Evolutionary conservation across 2,797 vertebrate species (phyloP).

Genomic region (Poeciliopsis infans): DNA sequence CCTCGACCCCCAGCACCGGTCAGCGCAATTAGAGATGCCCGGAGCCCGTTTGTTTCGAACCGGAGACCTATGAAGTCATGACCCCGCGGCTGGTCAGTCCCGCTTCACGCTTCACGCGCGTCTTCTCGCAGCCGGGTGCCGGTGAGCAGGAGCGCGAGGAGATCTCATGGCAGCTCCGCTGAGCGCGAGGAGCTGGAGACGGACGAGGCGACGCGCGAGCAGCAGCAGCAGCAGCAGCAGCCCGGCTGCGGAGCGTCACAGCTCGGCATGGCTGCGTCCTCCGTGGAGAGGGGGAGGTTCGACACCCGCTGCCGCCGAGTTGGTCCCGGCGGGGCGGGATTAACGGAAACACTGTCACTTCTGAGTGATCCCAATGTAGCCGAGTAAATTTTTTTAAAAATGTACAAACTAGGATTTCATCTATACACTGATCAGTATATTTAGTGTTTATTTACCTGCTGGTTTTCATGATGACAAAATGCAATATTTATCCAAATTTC

Average conservation of each 20-base stretch:
- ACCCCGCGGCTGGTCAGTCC: constrained; percentile 30
- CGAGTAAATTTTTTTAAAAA: neutral
- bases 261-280: constrained; percentile 54
- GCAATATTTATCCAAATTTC: neutral
- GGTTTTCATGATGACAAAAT: too few species aligned
- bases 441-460: too few species aligned
- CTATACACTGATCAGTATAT: neutral
- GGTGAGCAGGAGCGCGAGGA: constrained; percentile 44
- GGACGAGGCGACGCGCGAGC: constrained; percentile 31
- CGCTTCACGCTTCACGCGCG: constrained; percentile 10
- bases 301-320: constrained; percentile 28
- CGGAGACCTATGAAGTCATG: constrained; percentile 59
- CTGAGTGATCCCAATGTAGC: neutral
- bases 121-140: constrained; percentile 50
- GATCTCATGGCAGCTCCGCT: constrained; percentile 48
- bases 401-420: neutral
- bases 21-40: constrained; percentile 36
- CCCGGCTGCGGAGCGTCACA: constrained; percentile 44
- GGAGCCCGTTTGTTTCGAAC: constrained; percentile 33
- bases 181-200: constrained; percentile 23
- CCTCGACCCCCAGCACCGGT: constrained; percentile 36
- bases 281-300: constrained; percentile 39
- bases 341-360: constrained; percentile 9
- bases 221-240: constrained; percentile 4
- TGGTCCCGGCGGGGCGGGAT: constrained; percentile 60